Evolutionary conservation across 2,113 vertebrate species (phyloP).

Genomic region (Gasterosteus nipponicus): DNA sequence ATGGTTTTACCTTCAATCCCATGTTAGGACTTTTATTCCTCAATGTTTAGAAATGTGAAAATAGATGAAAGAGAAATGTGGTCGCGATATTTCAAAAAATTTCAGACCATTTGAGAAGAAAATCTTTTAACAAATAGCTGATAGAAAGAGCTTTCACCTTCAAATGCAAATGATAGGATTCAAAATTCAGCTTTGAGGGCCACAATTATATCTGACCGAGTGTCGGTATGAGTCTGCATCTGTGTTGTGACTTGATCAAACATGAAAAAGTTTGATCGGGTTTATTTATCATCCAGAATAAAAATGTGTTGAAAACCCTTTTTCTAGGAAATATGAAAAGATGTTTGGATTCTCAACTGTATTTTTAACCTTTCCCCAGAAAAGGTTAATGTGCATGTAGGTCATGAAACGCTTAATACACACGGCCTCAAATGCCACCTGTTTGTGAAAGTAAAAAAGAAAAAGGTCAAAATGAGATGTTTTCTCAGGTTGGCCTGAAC

Average conservation of each 20-base stretch:
- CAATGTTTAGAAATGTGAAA: neutral
- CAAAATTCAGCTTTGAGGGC: neutral
- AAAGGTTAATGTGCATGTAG: slow-evolving; percentile 19
- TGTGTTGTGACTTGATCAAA: slow-evolving; percentile 10
- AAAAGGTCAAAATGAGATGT: slow-evolving; percentile 47
- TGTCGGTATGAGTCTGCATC: neutral
- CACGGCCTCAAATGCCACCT: slow-evolving; percentile 46
- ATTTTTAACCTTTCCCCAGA: slow-evolving; percentile 50
- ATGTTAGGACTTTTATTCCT: neutral
- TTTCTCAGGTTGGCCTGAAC: neutral
- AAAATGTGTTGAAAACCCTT: slow-evolving; percentile 3
- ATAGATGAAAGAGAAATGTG: neutral
- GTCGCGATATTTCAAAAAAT: neutral
- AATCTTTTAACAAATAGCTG: slow-evolving; percentile 5
- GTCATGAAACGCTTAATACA: slow-evolving; percentile 10
- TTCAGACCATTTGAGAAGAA: neutral
- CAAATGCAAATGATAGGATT: neutral
- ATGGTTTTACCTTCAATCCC: neutral
- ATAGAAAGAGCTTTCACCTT: slow-evolving; percentile 6
- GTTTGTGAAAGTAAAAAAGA: slow-evolving; percentile 24
- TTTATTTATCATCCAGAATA: neutral
- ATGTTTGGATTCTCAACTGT: neutral
- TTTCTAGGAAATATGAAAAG: neutral
- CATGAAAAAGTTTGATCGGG: slow-evolving; percentile 1
- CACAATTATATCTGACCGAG: neutral